A percentile compares a stretch with the other conserved stretches of the same genome.
These are phyloP conservation scores for Lampris incognitus DNA, from an alignment of 2,113 vertebrate species.

Conservation along the genomic window DNA sequence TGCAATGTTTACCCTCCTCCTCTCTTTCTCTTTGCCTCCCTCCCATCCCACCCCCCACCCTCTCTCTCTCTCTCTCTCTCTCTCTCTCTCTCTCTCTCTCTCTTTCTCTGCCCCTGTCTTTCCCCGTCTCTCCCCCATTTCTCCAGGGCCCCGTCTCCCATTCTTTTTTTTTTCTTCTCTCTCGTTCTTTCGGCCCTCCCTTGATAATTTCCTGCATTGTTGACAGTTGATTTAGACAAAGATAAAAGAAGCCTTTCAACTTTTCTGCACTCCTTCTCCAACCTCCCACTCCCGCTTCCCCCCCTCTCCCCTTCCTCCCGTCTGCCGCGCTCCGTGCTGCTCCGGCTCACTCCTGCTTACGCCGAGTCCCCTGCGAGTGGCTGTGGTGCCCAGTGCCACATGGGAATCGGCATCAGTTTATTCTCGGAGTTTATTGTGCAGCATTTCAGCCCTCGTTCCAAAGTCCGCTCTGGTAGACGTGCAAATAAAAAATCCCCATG, in stretches of 20 bases:
- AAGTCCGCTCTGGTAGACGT: no score
- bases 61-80: constrained; percentile 14
- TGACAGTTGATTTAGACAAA: constrained; percentile 71
- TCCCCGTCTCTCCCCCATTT: neutral
- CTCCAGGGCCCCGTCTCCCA: constrained; percentile 21
- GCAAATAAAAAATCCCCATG: no score
- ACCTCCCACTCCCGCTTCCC: neutral
- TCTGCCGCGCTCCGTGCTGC: neutral
- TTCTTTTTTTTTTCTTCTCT: constrained; percentile 45
- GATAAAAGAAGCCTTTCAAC: constrained; percentile 74
- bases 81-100: neutral
- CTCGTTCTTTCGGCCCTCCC: neutral
- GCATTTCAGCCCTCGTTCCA: no score
- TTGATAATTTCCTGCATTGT: constrained; percentile 76
- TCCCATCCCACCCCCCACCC: neutral
- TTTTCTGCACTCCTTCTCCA: constrained; percentile 11
- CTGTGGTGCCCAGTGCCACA: no score
- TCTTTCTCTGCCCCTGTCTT: neutral
- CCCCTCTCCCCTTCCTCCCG: neutral
- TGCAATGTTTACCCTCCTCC: constrained; percentile 77
- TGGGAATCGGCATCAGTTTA: no score
- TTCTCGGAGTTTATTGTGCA: no score
- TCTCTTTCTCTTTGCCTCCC: constrained; percentile 28
- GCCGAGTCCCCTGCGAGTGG: no score
- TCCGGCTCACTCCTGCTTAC: neutral